Percentiles rank a stretch among this genome's conserved stretches.
Evolutionary conservation across 2,113 vertebrate genomes (phyloP).

Genomic region (Triplophysa siluroides): DNA sequence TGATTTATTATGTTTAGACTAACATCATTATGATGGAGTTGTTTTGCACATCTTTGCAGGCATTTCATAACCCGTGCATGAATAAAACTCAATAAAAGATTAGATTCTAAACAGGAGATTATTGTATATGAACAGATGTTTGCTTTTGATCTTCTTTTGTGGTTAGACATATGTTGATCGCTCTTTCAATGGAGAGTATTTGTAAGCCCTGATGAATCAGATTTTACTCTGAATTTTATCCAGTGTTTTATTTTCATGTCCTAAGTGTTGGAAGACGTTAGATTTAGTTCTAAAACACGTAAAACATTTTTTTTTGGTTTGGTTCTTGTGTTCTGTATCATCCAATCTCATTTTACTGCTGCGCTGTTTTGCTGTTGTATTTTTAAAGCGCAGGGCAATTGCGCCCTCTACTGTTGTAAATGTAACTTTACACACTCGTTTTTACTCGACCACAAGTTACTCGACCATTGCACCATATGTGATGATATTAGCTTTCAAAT

Average conservation of each 20-base stretch:
- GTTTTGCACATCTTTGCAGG: neutral
- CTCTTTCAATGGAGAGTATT: neutral
- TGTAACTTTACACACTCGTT: neutral
- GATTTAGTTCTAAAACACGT: neutral
- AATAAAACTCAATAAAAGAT: neutral
- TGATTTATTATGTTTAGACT: neutral
- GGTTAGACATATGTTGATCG: conserved; percentile 19
- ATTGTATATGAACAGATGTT: conserved; percentile 19
- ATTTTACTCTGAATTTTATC: neutral
- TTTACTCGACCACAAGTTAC: no score
- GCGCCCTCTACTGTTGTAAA: conserved; percentile 64
- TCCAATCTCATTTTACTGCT: no score
- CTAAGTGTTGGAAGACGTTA: neutral
- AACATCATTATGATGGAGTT: neutral
- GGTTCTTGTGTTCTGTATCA: no score
- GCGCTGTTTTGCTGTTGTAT: neutral
- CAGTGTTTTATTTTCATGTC: neutral
- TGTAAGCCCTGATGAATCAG: neutral
- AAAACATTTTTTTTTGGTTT: neutral
- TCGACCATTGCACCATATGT: no score
- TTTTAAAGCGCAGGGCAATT: conserved; percentile 3
- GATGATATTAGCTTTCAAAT: neutral
- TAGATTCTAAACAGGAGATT: neutral
- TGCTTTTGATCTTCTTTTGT: conserved; percentile 8
- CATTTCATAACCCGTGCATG: neutral